A percentile compares a stretch with the other conserved stretches of the same genome.
Conservation (phyloP, 1,140 invertebrate species). For the Aplysia californica region DNA sequence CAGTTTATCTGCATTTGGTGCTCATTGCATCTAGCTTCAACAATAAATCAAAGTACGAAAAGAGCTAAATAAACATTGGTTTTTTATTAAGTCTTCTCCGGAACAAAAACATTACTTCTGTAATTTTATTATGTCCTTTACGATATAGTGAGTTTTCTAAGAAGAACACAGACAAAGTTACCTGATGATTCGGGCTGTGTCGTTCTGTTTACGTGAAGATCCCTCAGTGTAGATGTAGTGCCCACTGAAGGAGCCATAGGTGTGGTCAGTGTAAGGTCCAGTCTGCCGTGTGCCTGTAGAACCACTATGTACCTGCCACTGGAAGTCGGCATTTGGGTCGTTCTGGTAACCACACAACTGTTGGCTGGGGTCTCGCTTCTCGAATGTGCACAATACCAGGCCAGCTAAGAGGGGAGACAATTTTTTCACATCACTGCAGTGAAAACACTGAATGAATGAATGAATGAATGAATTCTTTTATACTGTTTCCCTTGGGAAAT, state of each 20-base stretch:
- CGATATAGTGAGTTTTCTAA: too few relatives aligned
- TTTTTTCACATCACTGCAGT: constrained; percentile 32
- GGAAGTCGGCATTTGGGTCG: constrained; percentile 50
- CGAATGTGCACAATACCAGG: constrained; percentile 30
- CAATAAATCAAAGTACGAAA: too few relatives aligned
- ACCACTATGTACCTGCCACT: constrained; percentile 49
- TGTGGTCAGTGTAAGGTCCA: constrained; percentile 61
- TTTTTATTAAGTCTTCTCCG: too few relatives aligned
- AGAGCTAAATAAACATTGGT: too few relatives aligned
- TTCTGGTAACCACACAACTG: constrained; percentile 58
- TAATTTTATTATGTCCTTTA: too few relatives aligned
- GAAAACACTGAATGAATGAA: too few relatives aligned
- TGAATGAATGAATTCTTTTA: too few relatives aligned
- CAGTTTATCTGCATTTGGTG: too few relatives aligned
- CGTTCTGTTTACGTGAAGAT: constrained; percentile 74
- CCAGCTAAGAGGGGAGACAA: constrained; percentile 38
- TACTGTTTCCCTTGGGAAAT: too few relatives aligned
- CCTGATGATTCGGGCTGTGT: constrained; percentile 66
- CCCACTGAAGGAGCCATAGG: constrained; percentile 59
- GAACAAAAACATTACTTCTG: too few relatives aligned
- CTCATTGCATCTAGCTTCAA: too few relatives aligned
- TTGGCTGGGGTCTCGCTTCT: constrained; percentile 7
- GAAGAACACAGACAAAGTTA: too few relatives aligned
- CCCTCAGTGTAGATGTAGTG: constrained; percentile 85
- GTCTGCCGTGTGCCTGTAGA: constrained; percentile 45